Evolutionary conservation across 2,113 vertebrate species (phyloP).

Genomic region (Varanus salvator): DNA sequence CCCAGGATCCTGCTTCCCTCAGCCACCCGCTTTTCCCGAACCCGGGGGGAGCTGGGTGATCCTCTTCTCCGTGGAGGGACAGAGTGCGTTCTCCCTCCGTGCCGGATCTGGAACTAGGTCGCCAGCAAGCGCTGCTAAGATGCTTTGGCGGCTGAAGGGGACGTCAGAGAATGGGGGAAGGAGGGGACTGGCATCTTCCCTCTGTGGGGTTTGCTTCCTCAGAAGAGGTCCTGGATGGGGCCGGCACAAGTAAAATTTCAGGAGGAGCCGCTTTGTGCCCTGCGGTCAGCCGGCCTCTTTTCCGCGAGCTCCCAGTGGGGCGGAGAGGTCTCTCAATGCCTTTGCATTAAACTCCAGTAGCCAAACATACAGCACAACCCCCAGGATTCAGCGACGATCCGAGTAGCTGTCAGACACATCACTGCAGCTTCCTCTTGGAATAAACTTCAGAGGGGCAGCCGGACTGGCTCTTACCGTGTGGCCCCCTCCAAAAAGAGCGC

Average conservation of each 20-base stretch:
- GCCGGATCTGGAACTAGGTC: background rate
- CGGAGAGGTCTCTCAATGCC: too few relatives aligned
- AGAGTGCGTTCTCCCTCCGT: background rate
- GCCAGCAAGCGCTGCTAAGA: background rate
- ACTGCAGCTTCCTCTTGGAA: too few relatives aligned
- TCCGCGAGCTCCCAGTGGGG: too few relatives aligned
- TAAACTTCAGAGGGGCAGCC: too few relatives aligned
- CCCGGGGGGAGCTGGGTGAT: background rate
- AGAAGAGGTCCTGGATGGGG: background rate
- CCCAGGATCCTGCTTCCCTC: background rate
- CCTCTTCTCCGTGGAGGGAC: constrained; percentile 2
- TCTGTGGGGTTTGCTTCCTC: background rate
- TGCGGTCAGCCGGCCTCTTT: background rate
- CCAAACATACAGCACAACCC: too few relatives aligned
- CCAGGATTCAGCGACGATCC: too few relatives aligned
- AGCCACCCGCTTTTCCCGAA: too few relatives aligned
- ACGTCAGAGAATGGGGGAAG: constrained; percentile 3
- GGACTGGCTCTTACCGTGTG: too few relatives aligned
- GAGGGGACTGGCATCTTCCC: background rate
- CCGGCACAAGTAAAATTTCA: background rate
- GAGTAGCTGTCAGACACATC: too few relatives aligned
- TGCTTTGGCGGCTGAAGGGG: background rate
- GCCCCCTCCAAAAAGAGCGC: too few relatives aligned
- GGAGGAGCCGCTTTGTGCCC: background rate
- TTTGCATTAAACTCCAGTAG: too few relatives aligned